Evolutionary conservation across 2,797 vertebrate genomes (phyloP).

Genomic region (Astyanax mexicanus): DNA sequence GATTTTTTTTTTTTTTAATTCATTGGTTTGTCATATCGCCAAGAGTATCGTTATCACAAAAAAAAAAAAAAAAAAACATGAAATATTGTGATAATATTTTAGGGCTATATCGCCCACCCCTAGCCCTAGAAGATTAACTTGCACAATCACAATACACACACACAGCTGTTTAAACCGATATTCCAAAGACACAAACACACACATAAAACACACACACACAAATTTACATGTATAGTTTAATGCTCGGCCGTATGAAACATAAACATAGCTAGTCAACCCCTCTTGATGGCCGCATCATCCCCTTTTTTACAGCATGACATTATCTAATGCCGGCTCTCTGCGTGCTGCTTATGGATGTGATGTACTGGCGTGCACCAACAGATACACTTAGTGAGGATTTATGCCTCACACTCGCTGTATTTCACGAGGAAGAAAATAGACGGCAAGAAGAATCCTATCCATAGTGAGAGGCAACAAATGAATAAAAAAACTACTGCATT

Average conservation of each 20-base stretch:
- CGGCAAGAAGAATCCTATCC: conserved; percentile 21
- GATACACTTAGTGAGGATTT: conserved; percentile 74
- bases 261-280: conserved; percentile 23
- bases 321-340: conserved; percentile 52
- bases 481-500: conserved; percentile 21
- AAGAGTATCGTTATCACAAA: too few species aligned
- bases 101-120: too few species aligned
- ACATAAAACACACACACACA: neutral
- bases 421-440: conserved; percentile 24
- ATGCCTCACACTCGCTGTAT: conserved; percentile 14
- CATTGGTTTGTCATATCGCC: too few species aligned
- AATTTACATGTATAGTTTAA: neutral
- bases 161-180: neutral
- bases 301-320: conserved; percentile 34
- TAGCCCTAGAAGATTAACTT: conserved; percentile 26
- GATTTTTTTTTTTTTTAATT: too few species aligned
- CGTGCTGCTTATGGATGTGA: conserved; percentile 64
- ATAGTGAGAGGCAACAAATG: conserved; percentile 1
- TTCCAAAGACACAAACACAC: neutral
- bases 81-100: too few species aligned
- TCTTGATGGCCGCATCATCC: conserved; percentile 37
- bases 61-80: too few species aligned
- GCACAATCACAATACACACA: too few species aligned
- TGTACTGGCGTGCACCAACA: conserved; percentile 52
- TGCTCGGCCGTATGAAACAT: conserved; percentile 7